Base-by-base conservation (phyloP, 2,888 invertebrate genomes). In the Diadegma fenestrale region DNA sequence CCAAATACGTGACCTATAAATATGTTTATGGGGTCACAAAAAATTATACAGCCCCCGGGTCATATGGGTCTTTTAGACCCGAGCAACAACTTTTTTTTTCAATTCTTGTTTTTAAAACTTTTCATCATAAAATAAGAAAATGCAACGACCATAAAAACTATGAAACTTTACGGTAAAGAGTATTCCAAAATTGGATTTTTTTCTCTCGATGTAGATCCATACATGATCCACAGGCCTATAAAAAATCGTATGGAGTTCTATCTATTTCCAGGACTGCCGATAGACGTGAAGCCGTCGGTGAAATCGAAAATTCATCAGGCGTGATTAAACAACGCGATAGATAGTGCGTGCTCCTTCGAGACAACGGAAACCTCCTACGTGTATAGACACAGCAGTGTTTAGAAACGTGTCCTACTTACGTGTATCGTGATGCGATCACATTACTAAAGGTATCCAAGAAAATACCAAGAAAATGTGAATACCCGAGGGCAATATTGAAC, bases 241-340 rank as follows among this genome's bases (percentile, higher is more conserved):
- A 37, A 37, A 37, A 37, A 7, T 37, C 22, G 4, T 58, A 17
- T 43, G 12, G 12, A 26, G 33, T 30, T 84, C 88, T 86, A 88
- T 88, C 88, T 88, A 90, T 26, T 26, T 58, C 90, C 88, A 86
- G 87, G 30, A 90, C 87, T 89, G 85, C 89, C 89, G 90, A 92
- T 91, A 90, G 30, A 75, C 41, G 30, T 45, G 33, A 48, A 8
- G 12, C 89, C 89, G 87, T 85, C 87, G 88, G 87, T 86, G 87
- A 43, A 90, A 91, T 37, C 12, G 33, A 41, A 19, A 43, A 68
- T 43, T 6, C 22, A 22, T n/a, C 8, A 1, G 26, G 14, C 43
- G 58, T 26, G 14, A 14, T 26, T 58, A 14, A 58, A 58, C 14
- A 26, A 26, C 26, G 58, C 14, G 26, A 12, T 6, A 14, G 58